Base-by-base conservation (phyloP, 2,888 invertebrate species). In the Platynereis dumerilii region DNA sequence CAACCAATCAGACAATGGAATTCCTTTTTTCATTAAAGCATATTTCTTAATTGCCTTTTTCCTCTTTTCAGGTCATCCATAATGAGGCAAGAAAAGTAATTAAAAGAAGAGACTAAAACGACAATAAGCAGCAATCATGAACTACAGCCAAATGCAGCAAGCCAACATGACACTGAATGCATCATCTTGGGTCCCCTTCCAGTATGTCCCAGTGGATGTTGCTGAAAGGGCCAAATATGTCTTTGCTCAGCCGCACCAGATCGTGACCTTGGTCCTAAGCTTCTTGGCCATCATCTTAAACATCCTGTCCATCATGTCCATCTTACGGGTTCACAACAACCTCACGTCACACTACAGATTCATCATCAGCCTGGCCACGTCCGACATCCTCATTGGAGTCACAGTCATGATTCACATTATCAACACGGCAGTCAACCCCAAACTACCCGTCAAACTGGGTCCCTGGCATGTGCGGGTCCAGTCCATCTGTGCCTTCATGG, bases 281-380 rank as follows among this genome's bases (percentile, higher is more conserved):
- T 48, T 73, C 10, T 56, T 77, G 10, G 75, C 76, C 0, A 67
- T 78, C 22, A 27, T 72, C 1, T 69, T 72, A 27, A 79, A 79
- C 59, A 63, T 72, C 5, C 26, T 76, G 12, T 77, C 78, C 3
- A 72, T 80, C 1, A 58, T 73, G 22, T 78, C 78, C n/a, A 74
- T 78, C 1, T 63, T 67, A n/a, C 69, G 75, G 39, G 70, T 76
- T 10, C 72, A 71, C 3, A 58, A 67, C 22, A 64, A 71, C 10
- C 67, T 76, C 28, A 74, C 75, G 0, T 75, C 74, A 1, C 78
- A 79, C 69, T 73, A 76, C 12, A 75, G 76, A 39, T 72, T 80
- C 24, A 75, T 79, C 26, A 69, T 78, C 10, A 79, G 78, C 58
- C 71, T 80, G 0, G 74, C 76, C 2, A 54, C 70, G 2, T 75